Evolutionary conservation across 2,113 vertebrate genomes (phyloP).

Genomic region (Rhodinocichla rosea): DNA sequence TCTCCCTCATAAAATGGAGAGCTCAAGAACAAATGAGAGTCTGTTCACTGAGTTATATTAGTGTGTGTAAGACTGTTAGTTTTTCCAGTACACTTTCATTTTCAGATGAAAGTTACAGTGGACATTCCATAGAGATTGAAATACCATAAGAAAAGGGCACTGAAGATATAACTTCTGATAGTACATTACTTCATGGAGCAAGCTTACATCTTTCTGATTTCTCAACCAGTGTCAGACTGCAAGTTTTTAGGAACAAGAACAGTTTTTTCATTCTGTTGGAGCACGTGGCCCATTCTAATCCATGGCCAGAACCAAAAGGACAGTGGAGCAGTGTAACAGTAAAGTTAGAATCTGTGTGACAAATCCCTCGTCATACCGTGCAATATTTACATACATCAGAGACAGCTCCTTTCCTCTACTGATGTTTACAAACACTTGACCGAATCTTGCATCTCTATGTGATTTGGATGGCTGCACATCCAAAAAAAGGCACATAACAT

Average conservation of each 20-base stretch:
- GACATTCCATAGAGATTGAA: neutral
- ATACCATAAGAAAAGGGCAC: neutral
- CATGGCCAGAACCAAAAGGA: neutral
- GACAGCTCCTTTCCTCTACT: neutral
- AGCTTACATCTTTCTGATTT: neutral
- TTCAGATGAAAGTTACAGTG: neutral
- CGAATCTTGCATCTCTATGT: neutral
- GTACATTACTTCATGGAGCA: neutral
- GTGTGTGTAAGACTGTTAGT: neutral
- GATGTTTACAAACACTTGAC: neutral
- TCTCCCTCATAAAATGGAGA: conserved; percentile 40
- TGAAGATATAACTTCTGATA: neutral
- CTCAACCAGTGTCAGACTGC: neutral
- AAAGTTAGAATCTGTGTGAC: neutral
- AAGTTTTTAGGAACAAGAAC: neutral
- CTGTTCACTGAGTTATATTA: neutral
- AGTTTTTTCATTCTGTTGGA: neutral
- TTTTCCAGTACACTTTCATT: neutral
- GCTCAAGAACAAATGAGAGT: conserved; percentile 23
- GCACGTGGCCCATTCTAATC: neutral
- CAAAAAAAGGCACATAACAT: neutral
- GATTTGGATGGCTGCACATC: neutral
- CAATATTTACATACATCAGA: neutral
- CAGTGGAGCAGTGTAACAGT: neutral
- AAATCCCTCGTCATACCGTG: neutral